A percentile compares a stretch with the other conserved stretches of the same genome.
Conservation (phyloP, 2,113 vertebrate genomes). For the Etia nguti region DNA sequence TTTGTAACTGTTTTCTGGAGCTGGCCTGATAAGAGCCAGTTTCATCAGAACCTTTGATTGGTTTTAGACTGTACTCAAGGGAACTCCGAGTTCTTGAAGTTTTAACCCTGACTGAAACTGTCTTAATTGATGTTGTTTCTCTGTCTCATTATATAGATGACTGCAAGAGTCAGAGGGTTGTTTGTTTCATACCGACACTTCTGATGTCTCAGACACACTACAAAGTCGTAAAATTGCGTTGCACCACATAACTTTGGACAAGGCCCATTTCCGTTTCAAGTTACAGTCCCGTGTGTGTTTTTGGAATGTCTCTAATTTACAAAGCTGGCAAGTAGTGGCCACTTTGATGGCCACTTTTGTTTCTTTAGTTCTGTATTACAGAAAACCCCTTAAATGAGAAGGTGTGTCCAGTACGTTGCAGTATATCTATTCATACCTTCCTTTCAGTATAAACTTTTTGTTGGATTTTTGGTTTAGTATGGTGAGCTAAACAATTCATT, state of each 20-base stretch:
- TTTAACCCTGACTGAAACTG: background rate
- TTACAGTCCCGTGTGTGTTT: background rate
- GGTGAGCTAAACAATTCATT: background rate
- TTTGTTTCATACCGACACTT: background rate
- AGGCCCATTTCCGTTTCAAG: background rate
- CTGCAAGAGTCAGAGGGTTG: background rate
- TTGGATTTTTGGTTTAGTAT: background rate
- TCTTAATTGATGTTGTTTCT: background rate
- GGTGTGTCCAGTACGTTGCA: background rate
- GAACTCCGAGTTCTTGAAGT: background rate
- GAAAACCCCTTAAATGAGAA: background rate
- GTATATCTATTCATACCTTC: background rate
- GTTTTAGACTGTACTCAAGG: background rate
- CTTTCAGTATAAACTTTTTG: background rate
- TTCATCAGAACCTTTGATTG: background rate
- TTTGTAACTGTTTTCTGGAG: background rate
- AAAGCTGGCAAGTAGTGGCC: background rate
- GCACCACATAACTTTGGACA: background rate
- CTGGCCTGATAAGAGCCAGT: background rate
- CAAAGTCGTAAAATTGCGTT: background rate
- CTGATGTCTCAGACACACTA: background rate
- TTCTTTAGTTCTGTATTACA: background rate
- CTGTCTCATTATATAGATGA: background rate
- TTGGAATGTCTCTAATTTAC: background rate
- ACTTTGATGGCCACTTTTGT: background rate